Conservation (phyloP, 2,888 invertebrate genomes). For the Ectobius pallidus region DNA sequence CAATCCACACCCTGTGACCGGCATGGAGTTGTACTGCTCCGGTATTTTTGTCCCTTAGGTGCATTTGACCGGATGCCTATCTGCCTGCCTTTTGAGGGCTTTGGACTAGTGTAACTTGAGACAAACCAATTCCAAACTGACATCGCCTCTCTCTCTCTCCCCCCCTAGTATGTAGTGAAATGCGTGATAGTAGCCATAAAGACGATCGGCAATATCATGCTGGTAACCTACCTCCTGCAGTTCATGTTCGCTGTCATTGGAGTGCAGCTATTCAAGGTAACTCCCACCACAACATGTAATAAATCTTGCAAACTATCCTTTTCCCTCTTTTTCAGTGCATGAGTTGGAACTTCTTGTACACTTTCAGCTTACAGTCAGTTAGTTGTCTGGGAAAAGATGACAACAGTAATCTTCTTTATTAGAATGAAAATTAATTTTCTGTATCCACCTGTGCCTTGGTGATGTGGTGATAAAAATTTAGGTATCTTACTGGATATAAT, state of each 20-base stretch:
- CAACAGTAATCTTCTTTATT: too few relatives aligned
- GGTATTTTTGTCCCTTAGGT: constrained; percentile 37
- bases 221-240: constrained; percentile 99
- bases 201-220: constrained; percentile 99
- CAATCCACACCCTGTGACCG: background rate
- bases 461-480: too few relatives aligned
- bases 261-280: constrained; percentile 99
- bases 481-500: too few relatives aligned
- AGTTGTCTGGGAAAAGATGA: too few relatives aligned
- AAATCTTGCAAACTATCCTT: background rate
- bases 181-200: constrained; percentile 99
- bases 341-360: too few relatives aligned
- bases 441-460: too few relatives aligned
- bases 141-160: constrained; percentile 49
- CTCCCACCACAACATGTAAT: constrained; percentile 35
- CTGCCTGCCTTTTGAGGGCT: constrained; percentile 41
- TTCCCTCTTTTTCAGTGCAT: too few relatives aligned
- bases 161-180: constrained; percentile 96
- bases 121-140: constrained; percentile 39
- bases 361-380: too few relatives aligned
- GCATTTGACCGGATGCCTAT: constrained; percentile 42
- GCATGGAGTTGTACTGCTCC: constrained; percentile 33
- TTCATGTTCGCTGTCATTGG: constrained; percentile 99
- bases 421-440: too few relatives aligned
- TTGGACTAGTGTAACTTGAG: constrained; percentile 39